A percentile compares a stretch with the other conserved stretches of the same genome.
Conservation (phyloP, 2,797 vertebrate genomes). For the Zenarchopterus dispar region DNA sequence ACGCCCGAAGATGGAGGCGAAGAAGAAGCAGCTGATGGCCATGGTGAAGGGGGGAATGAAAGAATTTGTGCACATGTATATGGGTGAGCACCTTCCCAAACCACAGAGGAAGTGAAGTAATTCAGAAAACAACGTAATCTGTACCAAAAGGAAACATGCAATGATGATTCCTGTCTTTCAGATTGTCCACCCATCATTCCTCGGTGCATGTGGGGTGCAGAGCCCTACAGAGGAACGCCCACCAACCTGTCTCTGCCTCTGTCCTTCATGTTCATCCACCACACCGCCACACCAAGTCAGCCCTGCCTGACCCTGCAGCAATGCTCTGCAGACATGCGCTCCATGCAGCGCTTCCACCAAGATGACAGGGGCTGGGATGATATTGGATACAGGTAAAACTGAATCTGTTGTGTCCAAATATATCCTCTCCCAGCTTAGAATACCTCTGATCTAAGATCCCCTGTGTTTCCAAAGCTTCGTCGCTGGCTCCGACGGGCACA, state of each 20-base stretch:
- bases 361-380: slow-evolving; percentile 85
- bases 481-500: slow-evolving; percentile 87
- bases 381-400: slow-evolving; percentile 90
- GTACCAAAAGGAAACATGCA: not conserved
- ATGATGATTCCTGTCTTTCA: slow-evolving; percentile 55
- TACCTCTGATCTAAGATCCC: not conserved
- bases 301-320: slow-evolving; percentile 83
- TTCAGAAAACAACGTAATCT: not conserved
- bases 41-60: slow-evolving; percentile 62
- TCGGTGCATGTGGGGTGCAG: slow-evolving; percentile 89
- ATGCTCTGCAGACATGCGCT: slow-evolving; percentile 85
- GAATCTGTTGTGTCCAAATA: too few relatives aligned
- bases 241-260: slow-evolving; percentile 81
- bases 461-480: slow-evolving; percentile 82
- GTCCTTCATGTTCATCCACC: slow-evolving; percentile 87
- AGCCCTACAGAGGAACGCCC: slow-evolving; percentile 84
- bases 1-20: slow-evolving; percentile 14
- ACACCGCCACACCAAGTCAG: slow-evolving; percentile 77
- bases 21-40: slow-evolving; percentile 51
- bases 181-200: slow-evolving; percentile 88
- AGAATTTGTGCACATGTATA: slow-evolving; percentile 80
- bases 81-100: slow-evolving; percentile 73
- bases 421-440: too few relatives aligned
- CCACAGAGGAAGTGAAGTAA: slow-evolving; percentile 7
- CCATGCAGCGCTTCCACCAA: slow-evolving; percentile 92